These are phyloP conservation scores for Mythimna loreyi DNA, from an alignment of 2,888 invertebrate genomes.

Conservation along the genomic window DNA sequence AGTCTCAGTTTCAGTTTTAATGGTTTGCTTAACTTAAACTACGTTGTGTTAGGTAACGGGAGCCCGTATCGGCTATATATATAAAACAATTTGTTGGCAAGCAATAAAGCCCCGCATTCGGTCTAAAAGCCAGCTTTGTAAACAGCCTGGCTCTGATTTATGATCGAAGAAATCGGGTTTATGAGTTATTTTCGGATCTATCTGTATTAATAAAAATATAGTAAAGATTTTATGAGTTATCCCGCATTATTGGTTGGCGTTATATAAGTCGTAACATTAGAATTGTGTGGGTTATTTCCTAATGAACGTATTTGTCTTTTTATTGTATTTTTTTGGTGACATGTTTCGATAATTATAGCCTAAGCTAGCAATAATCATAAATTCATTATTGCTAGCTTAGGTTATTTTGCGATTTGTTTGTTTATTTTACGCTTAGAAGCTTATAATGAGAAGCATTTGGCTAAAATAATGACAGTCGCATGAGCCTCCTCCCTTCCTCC, in stretches of 20 bases:
- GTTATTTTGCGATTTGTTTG: not conserved
- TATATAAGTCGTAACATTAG: conserved; percentile 23
- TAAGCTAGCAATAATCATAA: no score
- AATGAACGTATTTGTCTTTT: conserved; percentile 12
- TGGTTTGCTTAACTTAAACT: conserved; percentile 50
- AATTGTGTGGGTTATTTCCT: conserved; percentile 18
- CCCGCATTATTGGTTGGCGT: conserved; percentile 29
- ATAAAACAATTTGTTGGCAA: conserved; percentile 63
- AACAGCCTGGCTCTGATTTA: conserved; percentile 61
- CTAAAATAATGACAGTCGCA: no score
- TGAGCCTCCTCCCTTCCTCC: no score
- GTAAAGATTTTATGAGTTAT: conserved; percentile 42
- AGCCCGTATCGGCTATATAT: conserved; percentile 52
- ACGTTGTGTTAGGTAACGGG: conserved; percentile 43
- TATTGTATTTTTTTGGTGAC: conserved; percentile 1
- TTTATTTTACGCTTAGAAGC: not conserved
- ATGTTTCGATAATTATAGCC: not conserved
- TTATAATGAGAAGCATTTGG: no score
- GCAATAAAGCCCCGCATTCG: conserved; percentile 60
- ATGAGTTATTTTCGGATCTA: conserved; percentile 56
- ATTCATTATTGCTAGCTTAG: not conserved
- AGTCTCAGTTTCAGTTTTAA: conserved; percentile 44
- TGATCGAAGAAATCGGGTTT: conserved; percentile 54
- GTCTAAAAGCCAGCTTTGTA: conserved; percentile 59
- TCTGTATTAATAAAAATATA: conserved; percentile 50